Evolutionary conservation across 2,113 vertebrate species (phyloP).

Genomic region (Smithornis capensis): DNA sequence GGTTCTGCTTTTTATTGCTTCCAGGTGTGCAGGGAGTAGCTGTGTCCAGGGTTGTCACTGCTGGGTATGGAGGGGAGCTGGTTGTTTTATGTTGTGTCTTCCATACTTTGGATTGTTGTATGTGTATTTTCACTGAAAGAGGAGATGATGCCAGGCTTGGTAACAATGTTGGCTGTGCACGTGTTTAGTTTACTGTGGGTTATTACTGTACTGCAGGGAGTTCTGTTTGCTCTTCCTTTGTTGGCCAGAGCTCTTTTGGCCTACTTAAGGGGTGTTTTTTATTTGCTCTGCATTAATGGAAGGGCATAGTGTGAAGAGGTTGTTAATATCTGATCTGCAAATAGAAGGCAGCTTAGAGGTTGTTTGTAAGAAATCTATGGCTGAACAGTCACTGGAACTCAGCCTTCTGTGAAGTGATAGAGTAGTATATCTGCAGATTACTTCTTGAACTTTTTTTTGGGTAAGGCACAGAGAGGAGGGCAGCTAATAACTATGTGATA

Average conservation of each 20-base stretch:
- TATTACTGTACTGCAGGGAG: neutral
- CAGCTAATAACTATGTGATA: neutral
- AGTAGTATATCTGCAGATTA: neutral
- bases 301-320: neutral
- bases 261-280: neutral
- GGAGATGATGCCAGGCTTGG: neutral
- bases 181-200: neutral
- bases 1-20: neutral
- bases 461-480: neutral
- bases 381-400: neutral
- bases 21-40: neutral
- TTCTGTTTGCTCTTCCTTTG: neutral
- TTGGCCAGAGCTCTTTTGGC: neutral
- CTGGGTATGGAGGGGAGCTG: neutral
- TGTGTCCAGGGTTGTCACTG: neutral
- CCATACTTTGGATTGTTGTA: neutral
- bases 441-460: neutral
- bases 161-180: neutral
- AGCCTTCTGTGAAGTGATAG: neutral
- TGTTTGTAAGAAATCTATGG: neutral
- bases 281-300: neutral
- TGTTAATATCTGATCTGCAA: neutral
- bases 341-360: neutral
- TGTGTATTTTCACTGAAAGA: neutral
- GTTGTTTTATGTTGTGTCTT: neutral